These are phyloP conservation scores for Melanostoma scalare DNA, from an alignment of 2,888 invertebrate species.

Conservation along the genomic window DNA sequence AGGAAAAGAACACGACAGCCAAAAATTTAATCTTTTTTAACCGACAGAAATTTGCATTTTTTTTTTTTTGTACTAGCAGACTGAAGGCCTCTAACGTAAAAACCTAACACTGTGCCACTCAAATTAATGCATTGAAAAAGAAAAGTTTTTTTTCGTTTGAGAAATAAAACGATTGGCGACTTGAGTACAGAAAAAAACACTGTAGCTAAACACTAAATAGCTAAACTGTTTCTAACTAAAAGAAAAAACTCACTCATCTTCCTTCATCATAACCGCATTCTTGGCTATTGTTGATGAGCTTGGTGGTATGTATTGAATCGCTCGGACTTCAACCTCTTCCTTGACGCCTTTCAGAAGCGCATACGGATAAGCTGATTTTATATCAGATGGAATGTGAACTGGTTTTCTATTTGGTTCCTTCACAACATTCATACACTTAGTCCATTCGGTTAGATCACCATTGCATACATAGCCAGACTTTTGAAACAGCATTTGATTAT, in stretches of 20 bases:
- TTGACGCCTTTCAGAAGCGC: constrained; percentile 85
- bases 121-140: too few relatives aligned
- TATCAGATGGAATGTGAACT: constrained; percentile 87
- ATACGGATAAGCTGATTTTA: constrained; percentile 82
- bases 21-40: too few relatives aligned
- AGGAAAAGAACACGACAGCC: too few relatives aligned
- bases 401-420: constrained; percentile 88
- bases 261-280: constrained; percentile 82
- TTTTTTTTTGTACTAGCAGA: too few relatives aligned
- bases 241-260: constrained; percentile 78
- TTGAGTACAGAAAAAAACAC: too few relatives aligned
- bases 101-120: too few relatives aligned
- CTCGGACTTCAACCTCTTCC: constrained; percentile 84
- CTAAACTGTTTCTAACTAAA: too few relatives aligned
- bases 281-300: constrained; percentile 79
- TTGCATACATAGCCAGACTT: constrained; percentile 92
- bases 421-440: constrained; percentile 89
- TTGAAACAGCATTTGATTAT: constrained; percentile 87
- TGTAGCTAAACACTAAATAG: too few relatives aligned
- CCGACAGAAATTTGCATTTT: too few relatives aligned
- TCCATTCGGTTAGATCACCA: constrained; percentile 90
- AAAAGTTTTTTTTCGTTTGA: too few relatives aligned
- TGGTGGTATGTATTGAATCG: constrained; percentile 84
- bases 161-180: too few relatives aligned
- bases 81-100: too few relatives aligned